phyloP scores from a whole-genome alignment of 2,797 vertebrate species.

The Hippoglossus hippoglossus region DNA sequence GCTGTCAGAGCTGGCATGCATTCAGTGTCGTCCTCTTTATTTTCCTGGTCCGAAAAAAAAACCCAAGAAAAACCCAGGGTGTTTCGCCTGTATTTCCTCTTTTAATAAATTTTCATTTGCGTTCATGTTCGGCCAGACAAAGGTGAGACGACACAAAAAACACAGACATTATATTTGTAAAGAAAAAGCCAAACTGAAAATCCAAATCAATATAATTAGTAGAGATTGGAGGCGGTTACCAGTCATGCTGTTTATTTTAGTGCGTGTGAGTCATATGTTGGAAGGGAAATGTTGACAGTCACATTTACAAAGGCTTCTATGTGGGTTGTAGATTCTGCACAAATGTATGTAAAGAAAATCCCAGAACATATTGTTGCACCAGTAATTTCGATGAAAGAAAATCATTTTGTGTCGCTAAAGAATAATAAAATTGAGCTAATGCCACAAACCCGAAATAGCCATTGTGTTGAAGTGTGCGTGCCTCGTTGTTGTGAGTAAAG shows the following conservation, averaged over 20 bases:
- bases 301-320: constrained; percentile 23
- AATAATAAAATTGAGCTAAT: no score
- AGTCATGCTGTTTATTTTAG: background rate
- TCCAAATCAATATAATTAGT: background rate
- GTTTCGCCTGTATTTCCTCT: background rate
- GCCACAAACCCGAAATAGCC: no score
- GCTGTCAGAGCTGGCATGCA: constrained; percentile 48
- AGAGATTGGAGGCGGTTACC: background rate
- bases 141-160: background rate
- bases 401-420: no score
- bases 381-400: no score
- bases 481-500: constrained; percentile 55
- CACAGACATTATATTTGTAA: background rate
- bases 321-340: constrained; percentile 9
- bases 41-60: background rate
- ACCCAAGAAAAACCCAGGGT: no score
- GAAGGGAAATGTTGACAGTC: constrained; percentile 24
- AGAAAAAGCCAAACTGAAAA: background rate
- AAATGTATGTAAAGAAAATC: background rate
- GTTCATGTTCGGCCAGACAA: background rate
- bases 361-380: no score
- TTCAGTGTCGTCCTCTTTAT: constrained; percentile 17
- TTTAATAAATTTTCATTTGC: background rate
- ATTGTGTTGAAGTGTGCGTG: constrained; percentile 19
- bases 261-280: constrained; percentile 14